Conservation (phyloP, 1,140 invertebrate species). For the Nautilus pompilius region DNA sequence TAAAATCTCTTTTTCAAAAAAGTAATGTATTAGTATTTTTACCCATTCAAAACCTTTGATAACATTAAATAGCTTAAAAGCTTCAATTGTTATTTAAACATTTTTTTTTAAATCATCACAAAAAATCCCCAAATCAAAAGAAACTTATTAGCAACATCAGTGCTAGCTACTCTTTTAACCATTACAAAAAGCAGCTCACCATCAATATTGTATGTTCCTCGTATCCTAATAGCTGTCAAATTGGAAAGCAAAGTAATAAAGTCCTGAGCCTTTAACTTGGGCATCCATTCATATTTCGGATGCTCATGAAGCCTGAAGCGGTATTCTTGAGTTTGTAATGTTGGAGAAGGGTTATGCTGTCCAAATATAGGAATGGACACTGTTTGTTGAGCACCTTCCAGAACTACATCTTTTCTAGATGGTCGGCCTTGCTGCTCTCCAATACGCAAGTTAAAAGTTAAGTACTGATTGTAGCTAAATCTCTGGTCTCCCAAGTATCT, state of each 20-base stretch:
- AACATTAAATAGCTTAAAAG: neutral
- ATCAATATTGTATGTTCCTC: slow-evolving; percentile 81
- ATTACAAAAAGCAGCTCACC: slow-evolving; percentile 55
- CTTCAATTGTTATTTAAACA: neutral
- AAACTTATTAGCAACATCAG: neutral
- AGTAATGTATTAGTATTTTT: too few species aligned
- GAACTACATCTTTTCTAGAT: slow-evolving; percentile 78
- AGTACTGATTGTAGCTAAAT: slow-evolving; percentile 88
- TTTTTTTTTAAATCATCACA: neutral
- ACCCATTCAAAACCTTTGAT: too few species aligned
- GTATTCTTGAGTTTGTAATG: slow-evolving; percentile 61
- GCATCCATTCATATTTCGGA: slow-evolving; percentile 87
- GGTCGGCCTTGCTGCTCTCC: slow-evolving; percentile 64
- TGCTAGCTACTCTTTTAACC: too few species aligned
- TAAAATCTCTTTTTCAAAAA: too few species aligned
- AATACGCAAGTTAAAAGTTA: slow-evolving; percentile 86
- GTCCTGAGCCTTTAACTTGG: slow-evolving; percentile 75
- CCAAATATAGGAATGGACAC: slow-evolving; percentile 88
- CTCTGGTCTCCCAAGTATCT: slow-evolving; percentile 90
- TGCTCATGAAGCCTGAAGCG: slow-evolving; percentile 78
- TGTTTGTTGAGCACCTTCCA: slow-evolving; percentile 68
- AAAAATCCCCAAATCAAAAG: neutral
- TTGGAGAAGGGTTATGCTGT: slow-evolving; percentile 81
- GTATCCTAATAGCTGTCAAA: slow-evolving; percentile 89
- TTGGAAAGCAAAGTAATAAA: slow-evolving; percentile 92